Percentiles rank a stretch among this genome's conserved stretches.
These are phyloP conservation scores for Pristionchus arcanus DNA, from an alignment of 2,888 invertebrate genomes.

Conservation along the genomic window DNA sequence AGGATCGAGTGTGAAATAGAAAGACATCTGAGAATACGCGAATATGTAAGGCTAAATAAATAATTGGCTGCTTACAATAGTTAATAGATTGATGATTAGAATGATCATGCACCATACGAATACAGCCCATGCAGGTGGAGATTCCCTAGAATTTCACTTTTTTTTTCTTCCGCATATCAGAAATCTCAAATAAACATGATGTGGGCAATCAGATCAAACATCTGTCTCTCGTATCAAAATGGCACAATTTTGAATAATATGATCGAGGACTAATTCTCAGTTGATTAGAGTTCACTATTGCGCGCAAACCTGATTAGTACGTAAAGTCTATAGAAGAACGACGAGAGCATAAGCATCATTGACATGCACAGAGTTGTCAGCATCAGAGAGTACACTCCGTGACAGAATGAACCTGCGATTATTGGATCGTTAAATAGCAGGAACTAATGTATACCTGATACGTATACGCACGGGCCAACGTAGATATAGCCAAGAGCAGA, in stretches of 20 bases:
- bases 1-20: constrained; percentile 26
- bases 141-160: not conserved
- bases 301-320: constrained; percentile 15
- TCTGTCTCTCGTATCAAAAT: not conserved
- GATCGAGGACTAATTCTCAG: too few relatives aligned
- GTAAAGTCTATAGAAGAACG: not conserved
- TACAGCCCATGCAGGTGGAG: not conserved
- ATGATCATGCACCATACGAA: not conserved
- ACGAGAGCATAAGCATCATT: constrained; percentile 17
- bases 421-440: too few relatives aligned
- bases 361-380: constrained; percentile 39
- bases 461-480: constrained; percentile 8
- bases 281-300: not conserved
- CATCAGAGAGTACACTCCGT: constrained; percentile 7
- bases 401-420: not conserved
- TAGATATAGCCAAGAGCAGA: constrained; percentile 28
- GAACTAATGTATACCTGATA: constrained; percentile 29
- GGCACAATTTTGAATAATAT: too few relatives aligned
- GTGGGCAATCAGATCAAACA: not conserved
- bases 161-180: not conserved
- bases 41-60: too few relatives aligned
- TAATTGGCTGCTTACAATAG: not conserved
- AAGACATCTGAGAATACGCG: not conserved
- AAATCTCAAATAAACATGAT: not conserved
- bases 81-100: not conserved